Evolutionary conservation across 2,888 invertebrate species (phyloP).

Genomic region (Thyatira batis): DNA sequence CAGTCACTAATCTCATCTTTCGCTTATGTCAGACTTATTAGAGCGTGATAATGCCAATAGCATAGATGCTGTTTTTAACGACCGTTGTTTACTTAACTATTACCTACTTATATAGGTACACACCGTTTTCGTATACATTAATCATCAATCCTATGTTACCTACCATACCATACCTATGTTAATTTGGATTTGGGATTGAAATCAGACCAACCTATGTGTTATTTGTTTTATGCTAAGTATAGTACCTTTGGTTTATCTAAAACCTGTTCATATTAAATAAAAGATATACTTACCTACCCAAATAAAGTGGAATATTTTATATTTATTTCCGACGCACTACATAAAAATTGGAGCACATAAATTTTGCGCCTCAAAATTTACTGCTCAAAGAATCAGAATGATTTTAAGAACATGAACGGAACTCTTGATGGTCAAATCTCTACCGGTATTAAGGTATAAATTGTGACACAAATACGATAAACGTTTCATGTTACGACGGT

Average conservation of each 20-base stretch:
- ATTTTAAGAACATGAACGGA: not conserved
- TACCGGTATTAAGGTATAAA: conserved; percentile 2
- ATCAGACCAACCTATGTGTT: too few species aligned
- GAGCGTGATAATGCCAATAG: not conserved
- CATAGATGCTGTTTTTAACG: not conserved
- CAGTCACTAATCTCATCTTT: not conserved
- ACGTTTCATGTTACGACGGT: conserved; percentile 11
- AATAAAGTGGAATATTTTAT: too few species aligned
- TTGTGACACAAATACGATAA: conserved; percentile 8
- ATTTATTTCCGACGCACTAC: too few species aligned
- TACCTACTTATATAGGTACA: not conserved
- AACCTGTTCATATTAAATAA: too few species aligned
- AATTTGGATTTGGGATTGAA: too few species aligned
- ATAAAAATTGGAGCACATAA: not conserved
- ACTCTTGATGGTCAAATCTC: not conserved
- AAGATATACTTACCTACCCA: too few species aligned
- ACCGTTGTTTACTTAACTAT: not conserved
- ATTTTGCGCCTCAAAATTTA: too few species aligned
- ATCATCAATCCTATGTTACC: too few species aligned
- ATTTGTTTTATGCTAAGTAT: too few species aligned
- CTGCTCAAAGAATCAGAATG: not conserved
- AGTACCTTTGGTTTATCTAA: too few species aligned
- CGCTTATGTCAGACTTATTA: not conserved
- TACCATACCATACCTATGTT: too few species aligned
- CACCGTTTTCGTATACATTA: too few species aligned